Conservation (phyloP, 2,113 vertebrate species). For the western clawed frog (Xenopus tropicalis) region DNA sequence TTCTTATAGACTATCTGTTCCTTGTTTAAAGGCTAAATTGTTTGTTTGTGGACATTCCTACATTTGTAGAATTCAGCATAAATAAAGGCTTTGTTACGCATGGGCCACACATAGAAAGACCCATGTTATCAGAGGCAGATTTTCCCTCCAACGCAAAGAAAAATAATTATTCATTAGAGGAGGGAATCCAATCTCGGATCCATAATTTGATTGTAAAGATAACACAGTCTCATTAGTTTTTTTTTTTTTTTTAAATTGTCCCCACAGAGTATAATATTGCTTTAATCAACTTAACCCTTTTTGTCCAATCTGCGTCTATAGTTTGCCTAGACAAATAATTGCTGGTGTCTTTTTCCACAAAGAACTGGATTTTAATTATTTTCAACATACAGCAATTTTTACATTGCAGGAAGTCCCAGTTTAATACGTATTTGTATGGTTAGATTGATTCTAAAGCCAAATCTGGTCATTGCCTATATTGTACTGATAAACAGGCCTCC, state of each 20-base stretch:
- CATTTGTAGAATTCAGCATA: not conserved
- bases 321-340: not conserved
- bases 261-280: slow-evolving; percentile 11
- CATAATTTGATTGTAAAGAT: slow-evolving; percentile 37
- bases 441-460: too few species aligned
- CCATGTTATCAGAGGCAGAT: slow-evolving; percentile 36
- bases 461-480: too few species aligned
- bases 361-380: too few species aligned
- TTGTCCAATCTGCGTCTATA: not conserved
- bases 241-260: slow-evolving; percentile 36
- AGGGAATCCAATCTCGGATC: slow-evolving; percentile 23
- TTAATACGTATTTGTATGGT: too few species aligned
- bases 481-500: too few species aligned
- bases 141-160: not conserved
- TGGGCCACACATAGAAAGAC: slow-evolving; percentile 6
- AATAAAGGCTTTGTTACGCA: not conserved
- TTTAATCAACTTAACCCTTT: slow-evolving; percentile 34
- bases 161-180: slow-evolving; percentile 30
- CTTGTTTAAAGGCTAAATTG: too few species aligned
- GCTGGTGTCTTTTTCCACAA: too few species aligned
- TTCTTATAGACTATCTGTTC: too few species aligned
- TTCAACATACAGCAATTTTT: too few species aligned
- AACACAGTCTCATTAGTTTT: slow-evolving; percentile 31
- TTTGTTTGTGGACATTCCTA: not conserved
- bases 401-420: too few species aligned